Conservation (phyloP, 2,888 invertebrate species). For the Caradrina kadenii region DNA sequence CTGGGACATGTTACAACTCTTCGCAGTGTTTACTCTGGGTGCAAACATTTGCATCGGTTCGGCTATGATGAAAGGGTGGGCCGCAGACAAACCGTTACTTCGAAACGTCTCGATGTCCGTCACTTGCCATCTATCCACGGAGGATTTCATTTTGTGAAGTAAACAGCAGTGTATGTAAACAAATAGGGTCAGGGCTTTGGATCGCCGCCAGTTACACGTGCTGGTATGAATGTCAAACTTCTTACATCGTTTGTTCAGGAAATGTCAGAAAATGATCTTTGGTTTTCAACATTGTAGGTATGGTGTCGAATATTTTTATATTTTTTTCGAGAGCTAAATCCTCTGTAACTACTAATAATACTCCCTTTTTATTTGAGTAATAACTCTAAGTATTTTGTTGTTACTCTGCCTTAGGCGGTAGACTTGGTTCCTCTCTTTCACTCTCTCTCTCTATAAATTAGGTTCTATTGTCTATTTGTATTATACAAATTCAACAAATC, state of each 20-base stretch:
- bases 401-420: too few species aligned
- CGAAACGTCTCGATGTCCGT: conserved; percentile 47
- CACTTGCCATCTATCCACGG: conserved; percentile 59
- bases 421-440: too few species aligned
- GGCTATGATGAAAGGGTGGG: conserved; percentile 50
- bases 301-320: too few species aligned
- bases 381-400: too few species aligned
- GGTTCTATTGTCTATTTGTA: too few species aligned
- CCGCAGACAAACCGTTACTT: conserved; percentile 43
- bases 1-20: conserved; percentile 40
- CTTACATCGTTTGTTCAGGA: conserved; percentile 6
- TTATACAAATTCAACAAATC: conserved; percentile 9
- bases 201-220: conserved; percentile 58
- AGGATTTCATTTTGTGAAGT: conserved; percentile 58
- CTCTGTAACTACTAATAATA: too few species aligned
- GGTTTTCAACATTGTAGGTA: neutral
- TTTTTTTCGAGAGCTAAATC: too few species aligned
- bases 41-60: conserved; percentile 48
- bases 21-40: conserved; percentile 48
- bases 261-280: neutral
- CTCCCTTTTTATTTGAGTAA: too few species aligned
- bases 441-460: neutral
- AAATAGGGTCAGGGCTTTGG: conserved; percentile 61
- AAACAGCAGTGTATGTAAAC: conserved; percentile 64
- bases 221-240: conserved; percentile 30